Conservation (phyloP, 2,113 vertebrate genomes). For the Numida meleagris region DNA sequence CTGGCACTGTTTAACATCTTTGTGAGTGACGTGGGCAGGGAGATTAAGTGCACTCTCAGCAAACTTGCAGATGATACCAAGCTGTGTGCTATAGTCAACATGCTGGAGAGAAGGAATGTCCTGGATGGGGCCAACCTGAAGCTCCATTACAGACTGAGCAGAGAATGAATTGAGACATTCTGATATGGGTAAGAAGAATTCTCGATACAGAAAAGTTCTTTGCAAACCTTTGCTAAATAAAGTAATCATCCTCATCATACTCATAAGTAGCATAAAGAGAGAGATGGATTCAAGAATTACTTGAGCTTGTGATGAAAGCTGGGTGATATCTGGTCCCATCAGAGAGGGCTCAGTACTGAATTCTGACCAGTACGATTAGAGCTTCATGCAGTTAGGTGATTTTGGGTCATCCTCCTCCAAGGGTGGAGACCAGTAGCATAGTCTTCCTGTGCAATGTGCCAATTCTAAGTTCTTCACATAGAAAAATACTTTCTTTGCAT, state of each 20-base stretch:
- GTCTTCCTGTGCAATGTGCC: background rate
- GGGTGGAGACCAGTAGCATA: background rate
- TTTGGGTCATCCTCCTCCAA: background rate
- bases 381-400: background rate
- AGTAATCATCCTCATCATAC: background rate
- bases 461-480: background rate
- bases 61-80: background rate
- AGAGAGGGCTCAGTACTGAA: background rate
- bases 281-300: background rate
- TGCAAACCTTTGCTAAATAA: background rate
- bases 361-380: background rate
- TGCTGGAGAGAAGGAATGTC: background rate
- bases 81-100: background rate
- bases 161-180: background rate
- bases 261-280: background rate
- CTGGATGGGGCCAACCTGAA: no score
- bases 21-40: background rate
- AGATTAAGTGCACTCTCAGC: background rate
- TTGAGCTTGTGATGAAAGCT: background rate
- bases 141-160: no score
- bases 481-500: background rate
- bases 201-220: background rate
- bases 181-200: background rate
- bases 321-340: background rate
- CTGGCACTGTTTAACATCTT: background rate